Evolutionary conservation across 2,888 invertebrate species (phyloP), one percentile per base, ranked within the genome.

Genomic region (Argyresthia albistria): DNA sequence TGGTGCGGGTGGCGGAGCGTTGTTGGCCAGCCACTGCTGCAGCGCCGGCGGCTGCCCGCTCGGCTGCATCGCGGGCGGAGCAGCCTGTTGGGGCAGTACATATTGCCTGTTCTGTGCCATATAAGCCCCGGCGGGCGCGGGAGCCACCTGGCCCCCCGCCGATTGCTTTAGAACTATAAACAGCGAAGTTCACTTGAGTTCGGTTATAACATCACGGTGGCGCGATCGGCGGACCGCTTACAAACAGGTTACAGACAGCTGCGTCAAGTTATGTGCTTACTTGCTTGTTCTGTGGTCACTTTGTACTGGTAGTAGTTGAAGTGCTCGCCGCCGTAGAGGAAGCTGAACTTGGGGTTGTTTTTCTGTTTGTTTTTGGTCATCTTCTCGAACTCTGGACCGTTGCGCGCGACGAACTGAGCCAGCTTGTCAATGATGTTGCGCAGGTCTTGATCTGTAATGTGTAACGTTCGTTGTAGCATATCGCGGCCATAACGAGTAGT

Each of bases 301-400:
- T 96, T 95, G 81, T 94, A 97, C 80, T 97, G 97, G 86, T 99
- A 99, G 84, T 99, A 99, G 80, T 95, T 95, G 87, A 93, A 97
- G 87, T 93, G 93, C 70, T 98, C 97, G 54, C 98, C 98, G 60
- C 98, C 98, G 86, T 97, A 98, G 56, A 99, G 90, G 88, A 99
- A 99, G 67, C 95, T 93, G 89, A 99, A 99, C 80, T 97, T 97
- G 4, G 97, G 97, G 83, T 99, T 99, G 74, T 96, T 97, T 81
- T 97, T 95, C 84, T 99, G 98, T 86, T 98, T 98, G 73, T 95
- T 95, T 90, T 98, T 98, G 56, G 98, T 98, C 95, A 98, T 98
- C 86, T 96, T 94, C 88, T 99, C 99, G 86, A 98, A 98, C 77
- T 98, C 98, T n/a, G 97, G 97, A 52, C 99, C 99, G 93, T 98